Base-by-base conservation (phyloP, 1,140 invertebrate species). In the Sycophila sp. region DNA sequence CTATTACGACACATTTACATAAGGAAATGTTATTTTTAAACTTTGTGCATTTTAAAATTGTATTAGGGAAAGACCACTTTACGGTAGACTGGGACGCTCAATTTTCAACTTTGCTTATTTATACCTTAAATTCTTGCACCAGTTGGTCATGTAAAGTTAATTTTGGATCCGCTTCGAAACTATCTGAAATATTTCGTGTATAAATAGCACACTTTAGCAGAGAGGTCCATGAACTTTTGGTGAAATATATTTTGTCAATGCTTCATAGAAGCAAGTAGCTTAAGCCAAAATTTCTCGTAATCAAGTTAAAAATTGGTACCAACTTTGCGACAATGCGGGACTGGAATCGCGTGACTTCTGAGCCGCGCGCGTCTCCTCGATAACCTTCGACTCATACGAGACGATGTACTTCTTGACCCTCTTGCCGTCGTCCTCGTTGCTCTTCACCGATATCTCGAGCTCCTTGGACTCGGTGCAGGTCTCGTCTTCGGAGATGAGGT, bases 81-180 rank as follows among this genome's bases (percentile, higher is more conserved):
- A 22, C 15, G 17, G 47, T 10, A 26, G 19, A 24, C 26, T 49
- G 19, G 47, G 24, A 13, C 13, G 47, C 47, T 17, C 47, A 26
- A 49, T 19, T 11, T 49, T 11, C 19, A 10, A 22, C 11, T 49
- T 49, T 24, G 24, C 17, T n/a, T n/a, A n/a, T n/a, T n/a, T 17
- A 67, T 86, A 86, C 85, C 84, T 86, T 80, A 30, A 86, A 72
- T 74, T 86, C 85, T 71, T 86, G 81, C 77, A 86, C 85, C 71
- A 86, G 78, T 82, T 86, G 84, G 68, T 85, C 82, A 80, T 83
- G 80, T 64, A 82, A 78, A 24, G 79, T 71, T 71, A 86, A 76
- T 75, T 85, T 86, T 73, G 83, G 80, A 72, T 86, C 83, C 68
- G 82, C 76, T 80, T 86, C 83, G 75, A 82, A 86, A 80, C 81